Base-by-base conservation (phyloP, 2,888 invertebrate genomes). In the Drosophila macrospina region DNA sequence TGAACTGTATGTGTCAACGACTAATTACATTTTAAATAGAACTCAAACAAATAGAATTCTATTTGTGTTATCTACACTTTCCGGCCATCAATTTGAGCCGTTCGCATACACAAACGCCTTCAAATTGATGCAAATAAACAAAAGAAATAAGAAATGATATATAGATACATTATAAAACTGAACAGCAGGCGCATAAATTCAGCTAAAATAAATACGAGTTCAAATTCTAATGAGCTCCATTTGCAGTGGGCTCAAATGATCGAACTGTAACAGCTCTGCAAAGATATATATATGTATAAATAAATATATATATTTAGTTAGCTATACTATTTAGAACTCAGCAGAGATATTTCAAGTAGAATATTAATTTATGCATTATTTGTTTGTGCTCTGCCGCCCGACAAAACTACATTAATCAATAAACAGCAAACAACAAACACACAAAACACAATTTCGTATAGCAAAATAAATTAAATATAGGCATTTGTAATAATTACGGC, bases 401-500 rank as follows among this genome's bases (percentile, higher is more conserved):
- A 37, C 69, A 60, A 69, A 62, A 63, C 37, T 42, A 69, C 72
- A 73, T 73, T 68, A 86, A 77, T 80, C 85, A 81, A 80, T 76
- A 69, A 85, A 80, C 70, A 65, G 44, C 48, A 45, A 34, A 50
- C 26, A 7, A 63, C 36, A 37, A 61, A 61, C 8, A 36, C 16
- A 16, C 20, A 59, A 39, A 47, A 42, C 44, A 44, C 13, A 62
- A 59, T 59, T 48, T 39, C 32, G 50, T 55, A 54, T 54, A 71
- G 54, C 41, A 39, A 72, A 72, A 69, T 62, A 69, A 80, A 86
- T 81, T 84, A 67, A 74, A 70, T 72, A 70, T 77, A 69, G 78
- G 71, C 66, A 68, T 82, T 83, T 70, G 63, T 69, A 86, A 82
- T 77, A 82, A 86, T 82, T 80, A 78, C 55, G 44, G 41, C 61